Conservation (phyloP, 2,797 vertebrate species). For the Lerista edwardsae region DNA sequence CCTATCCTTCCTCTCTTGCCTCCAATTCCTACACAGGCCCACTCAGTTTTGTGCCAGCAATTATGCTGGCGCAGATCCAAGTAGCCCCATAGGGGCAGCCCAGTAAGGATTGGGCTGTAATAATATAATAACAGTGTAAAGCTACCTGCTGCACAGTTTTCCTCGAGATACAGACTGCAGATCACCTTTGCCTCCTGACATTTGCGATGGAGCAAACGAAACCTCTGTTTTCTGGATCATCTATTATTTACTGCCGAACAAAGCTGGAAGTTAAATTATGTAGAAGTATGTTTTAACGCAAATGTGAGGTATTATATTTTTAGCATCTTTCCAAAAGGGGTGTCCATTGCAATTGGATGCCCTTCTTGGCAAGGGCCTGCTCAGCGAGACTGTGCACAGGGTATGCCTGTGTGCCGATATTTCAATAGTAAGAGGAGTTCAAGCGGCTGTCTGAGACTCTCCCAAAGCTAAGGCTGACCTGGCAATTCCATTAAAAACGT, state of each 20-base stretch:
- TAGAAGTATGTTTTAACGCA: background rate
- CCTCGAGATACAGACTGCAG: background rate
- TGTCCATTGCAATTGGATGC: background rate
- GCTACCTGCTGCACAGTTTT: background rate
- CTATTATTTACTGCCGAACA: background rate
- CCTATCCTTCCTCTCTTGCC: too few species aligned
- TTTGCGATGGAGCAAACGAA: background rate
- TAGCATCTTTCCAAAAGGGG: background rate
- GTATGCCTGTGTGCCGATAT: background rate
- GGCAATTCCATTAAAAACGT: background rate
- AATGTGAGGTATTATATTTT: background rate
- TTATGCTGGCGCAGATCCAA: too few species aligned
- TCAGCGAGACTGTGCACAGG: background rate
- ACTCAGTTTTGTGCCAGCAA: too few species aligned
- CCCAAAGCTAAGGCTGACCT: background rate
- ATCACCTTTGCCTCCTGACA: background rate
- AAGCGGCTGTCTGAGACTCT: background rate
- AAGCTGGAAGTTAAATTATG: background rate
- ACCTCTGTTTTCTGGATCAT: background rate
- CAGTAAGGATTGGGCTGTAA: too few species aligned
- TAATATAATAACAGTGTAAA: too few species aligned
- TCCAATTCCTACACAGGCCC: too few species aligned
- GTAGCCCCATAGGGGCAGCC: too few species aligned
- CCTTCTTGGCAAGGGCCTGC: background rate
- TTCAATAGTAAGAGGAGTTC: accelerated